Conservation (phyloP, 1,140 invertebrate species). For the Brachionus angularis region DNA sequence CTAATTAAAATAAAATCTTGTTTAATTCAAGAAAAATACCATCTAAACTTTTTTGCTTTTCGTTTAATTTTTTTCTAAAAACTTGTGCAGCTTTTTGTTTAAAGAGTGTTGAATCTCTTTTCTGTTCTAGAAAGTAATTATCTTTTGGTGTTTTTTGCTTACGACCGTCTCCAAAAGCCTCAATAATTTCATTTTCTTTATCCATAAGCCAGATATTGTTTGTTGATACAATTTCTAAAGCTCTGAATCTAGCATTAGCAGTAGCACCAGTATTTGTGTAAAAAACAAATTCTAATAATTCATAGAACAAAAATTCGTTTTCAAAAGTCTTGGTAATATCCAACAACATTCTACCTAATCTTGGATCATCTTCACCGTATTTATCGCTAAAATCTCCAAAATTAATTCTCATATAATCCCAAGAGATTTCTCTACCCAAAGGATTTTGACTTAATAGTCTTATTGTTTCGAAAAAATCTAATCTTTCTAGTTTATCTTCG, state of each 20-base stretch:
- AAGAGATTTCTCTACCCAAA: constrained; percentile 31
- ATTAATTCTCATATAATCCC: constrained; percentile 39
- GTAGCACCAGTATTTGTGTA: constrained; percentile 28
- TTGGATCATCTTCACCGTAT: constrained; percentile 26
- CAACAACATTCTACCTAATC: constrained; percentile 16
- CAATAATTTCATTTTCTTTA: constrained; percentile 19
- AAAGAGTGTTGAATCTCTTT: too few species aligned
- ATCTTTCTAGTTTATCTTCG: neutral
- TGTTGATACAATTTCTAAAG: constrained; percentile 35
- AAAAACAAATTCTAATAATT: constrained; percentile 38
- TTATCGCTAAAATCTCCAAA: neutral
- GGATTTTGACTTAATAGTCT: constrained; percentile 19
- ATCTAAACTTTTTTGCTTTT: too few species aligned
- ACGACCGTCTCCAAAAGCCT: constrained; percentile 9
- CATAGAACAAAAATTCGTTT: constrained; percentile 30
- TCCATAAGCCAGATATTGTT: constrained; percentile 16
- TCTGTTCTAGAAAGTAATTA: too few species aligned
- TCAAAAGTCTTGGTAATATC: constrained; percentile 32
- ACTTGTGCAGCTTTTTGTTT: too few species aligned
- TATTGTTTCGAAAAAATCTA: constrained; percentile 35
- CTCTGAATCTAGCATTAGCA: constrained; percentile 34
- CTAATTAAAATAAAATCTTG: too few species aligned
- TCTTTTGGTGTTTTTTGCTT: too few species aligned
- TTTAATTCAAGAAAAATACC: too few species aligned
- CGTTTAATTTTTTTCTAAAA: too few species aligned